These are phyloP conservation scores for Chelonus insularis DNA, from an alignment of 1,140 invertebrate species.

Conservation along the genomic window DNA sequence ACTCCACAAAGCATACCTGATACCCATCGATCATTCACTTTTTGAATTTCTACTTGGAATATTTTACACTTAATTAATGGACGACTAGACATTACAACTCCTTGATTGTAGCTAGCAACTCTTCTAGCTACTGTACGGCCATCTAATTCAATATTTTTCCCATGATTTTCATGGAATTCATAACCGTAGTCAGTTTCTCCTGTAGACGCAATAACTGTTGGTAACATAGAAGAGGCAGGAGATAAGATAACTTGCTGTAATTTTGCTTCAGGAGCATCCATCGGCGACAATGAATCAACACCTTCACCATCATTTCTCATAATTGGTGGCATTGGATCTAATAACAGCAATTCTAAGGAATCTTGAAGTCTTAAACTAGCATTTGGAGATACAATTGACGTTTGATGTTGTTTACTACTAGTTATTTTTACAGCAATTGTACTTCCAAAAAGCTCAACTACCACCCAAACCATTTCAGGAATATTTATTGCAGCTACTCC, in stretches of 20 bases:
- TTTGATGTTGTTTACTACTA: conserved; percentile 59
- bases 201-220: conserved; percentile 37
- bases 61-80: conserved; percentile 65
- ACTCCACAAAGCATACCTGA: conserved; percentile 79
- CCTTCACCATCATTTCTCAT: conserved; percentile 51
- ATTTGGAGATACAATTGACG: conserved; percentile 59
- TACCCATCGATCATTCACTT: conserved; percentile 75
- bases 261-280: conserved; percentile 54
- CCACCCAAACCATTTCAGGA: conserved; percentile 75
- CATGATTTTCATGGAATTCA: conserved; percentile 71
- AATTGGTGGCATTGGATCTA: conserved; percentile 62
- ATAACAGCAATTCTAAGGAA: conserved; percentile 65
- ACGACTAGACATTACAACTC: conserved; percentile 67
- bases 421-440: conserved; percentile 69
- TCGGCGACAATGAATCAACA: conserved; percentile 56
- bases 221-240: conserved; percentile 44
- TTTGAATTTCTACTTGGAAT: conserved; percentile 75
- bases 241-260: conserved; percentile 48
- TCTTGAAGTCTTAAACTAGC: conserved; percentile 66
- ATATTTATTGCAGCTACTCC: conserved; percentile 79
- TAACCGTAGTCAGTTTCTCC: conserved; percentile 53
- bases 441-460: conserved; percentile 75
- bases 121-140: conserved; percentile 65
- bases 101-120: conserved; percentile 77
- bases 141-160: conserved; percentile 74